phyloP scores from a whole-genome alignment of 2,113 vertebrate species.

The Notothenia rossii region DNA sequence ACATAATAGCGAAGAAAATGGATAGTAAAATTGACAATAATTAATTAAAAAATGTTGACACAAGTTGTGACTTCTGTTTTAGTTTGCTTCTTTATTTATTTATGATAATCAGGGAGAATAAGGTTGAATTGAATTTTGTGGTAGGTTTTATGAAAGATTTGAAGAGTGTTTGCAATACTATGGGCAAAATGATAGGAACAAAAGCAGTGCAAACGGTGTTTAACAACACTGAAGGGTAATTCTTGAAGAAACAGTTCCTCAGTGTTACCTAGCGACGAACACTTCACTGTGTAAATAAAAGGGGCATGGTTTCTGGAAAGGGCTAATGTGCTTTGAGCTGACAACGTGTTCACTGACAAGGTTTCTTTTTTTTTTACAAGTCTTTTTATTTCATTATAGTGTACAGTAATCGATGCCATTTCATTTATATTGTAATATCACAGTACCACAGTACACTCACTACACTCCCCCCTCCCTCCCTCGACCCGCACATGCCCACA shows the following conservation, averaged over 20 bases:
- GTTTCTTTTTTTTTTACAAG: not conserved
- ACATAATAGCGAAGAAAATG: too few species aligned
- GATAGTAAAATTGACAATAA: too few species aligned
- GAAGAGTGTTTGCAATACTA: not conserved
- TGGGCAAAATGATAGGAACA: not conserved
- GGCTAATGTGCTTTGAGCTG: slow-evolving; percentile 14
- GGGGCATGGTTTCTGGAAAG: slow-evolving; percentile 14
- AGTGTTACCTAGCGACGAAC: not conserved
- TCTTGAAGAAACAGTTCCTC: not conserved
- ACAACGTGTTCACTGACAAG: slow-evolving; percentile 13
- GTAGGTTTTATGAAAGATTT: not conserved
- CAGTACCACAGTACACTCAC: too few species aligned
- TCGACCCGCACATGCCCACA: too few species aligned
- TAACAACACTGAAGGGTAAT: not conserved
- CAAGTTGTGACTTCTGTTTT: too few species aligned
- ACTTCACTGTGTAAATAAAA: slow-evolving; percentile 3
- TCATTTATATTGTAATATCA: too few species aligned
- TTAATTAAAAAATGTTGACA: too few species aligned
- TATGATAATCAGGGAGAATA: too few species aligned
- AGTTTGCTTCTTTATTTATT: too few species aligned
- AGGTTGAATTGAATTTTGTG: not conserved
- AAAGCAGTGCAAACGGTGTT: not conserved
- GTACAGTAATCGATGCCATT: too few species aligned
- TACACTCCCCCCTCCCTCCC: too few species aligned
- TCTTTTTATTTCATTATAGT: too few species aligned